phyloP scores from a whole-genome alignment of 2,888 invertebrate genomes.

The Trissoscelio sp. region DNA sequence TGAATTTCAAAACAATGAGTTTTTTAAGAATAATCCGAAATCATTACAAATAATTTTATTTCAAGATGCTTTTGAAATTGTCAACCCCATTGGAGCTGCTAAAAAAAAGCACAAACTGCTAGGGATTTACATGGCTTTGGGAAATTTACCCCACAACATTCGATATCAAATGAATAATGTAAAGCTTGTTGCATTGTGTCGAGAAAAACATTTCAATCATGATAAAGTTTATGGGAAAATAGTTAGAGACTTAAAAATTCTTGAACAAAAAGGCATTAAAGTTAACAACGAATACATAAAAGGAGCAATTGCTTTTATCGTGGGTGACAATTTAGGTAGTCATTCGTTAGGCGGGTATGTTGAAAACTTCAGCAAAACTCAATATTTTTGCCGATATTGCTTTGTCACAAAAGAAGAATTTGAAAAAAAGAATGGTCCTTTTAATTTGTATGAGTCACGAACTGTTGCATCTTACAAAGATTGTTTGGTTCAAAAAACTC shows the following conservation, averaged over 20 bases:
- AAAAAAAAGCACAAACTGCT: slow-evolving; percentile 74
- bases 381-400: slow-evolving; percentile 34
- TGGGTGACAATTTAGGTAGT: no score
- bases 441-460: no score
- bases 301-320: slow-evolving; percentile 70
- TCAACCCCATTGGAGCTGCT: slow-evolving; percentile 75
- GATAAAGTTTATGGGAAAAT: slow-evolving; percentile 68
- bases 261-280: slow-evolving; percentile 73
- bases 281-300: no score
- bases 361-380: slow-evolving; percentile 71
- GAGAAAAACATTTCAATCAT: slow-evolving; percentile 73
- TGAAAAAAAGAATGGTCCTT: no score
- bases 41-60: neutral
- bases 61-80: slow-evolving; percentile 74
- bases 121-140: slow-evolving; percentile 73
- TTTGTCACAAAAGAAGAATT: no score
- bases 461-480: no score
- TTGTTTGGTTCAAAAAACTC: no score
- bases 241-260: slow-evolving; percentile 70
- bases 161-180: slow-evolving; percentile 72
- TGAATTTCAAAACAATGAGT: neutral
- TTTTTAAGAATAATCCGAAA: neutral
- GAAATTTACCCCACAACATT: slow-evolving; percentile 71
- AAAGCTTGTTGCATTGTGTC: slow-evolving; percentile 62
- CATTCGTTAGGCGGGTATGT: slow-evolving; percentile 74